Conservation (phyloP, 2,797 vertebrate species). For the Brotula barbata region DNA sequence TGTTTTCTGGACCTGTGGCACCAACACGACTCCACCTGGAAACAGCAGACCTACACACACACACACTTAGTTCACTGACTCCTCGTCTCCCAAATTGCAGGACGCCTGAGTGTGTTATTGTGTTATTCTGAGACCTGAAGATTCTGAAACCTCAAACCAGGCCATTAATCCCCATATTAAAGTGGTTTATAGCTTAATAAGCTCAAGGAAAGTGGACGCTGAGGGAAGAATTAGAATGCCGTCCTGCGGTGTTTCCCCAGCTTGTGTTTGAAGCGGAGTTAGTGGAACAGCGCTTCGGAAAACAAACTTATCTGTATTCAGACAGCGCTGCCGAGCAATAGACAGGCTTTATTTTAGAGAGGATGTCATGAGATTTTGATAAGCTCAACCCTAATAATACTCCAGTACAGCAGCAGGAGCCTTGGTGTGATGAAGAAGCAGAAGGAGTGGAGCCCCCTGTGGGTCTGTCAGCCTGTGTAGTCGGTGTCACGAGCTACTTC, state of each 20-base stretch:
- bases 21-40: conserved; percentile 54
- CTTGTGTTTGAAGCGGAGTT: conserved; percentile 18
- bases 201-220: conserved; percentile 18
- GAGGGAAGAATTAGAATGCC: not conserved
- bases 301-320: conserved; percentile 32
- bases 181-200: conserved; percentile 43
- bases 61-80: conserved; percentile 37
- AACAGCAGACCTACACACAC: conserved; percentile 43
- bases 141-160: conserved; percentile 33
- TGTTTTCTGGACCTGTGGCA: conserved; percentile 61
- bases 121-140: conserved; percentile 11
- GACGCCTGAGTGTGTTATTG: conserved; percentile 22
- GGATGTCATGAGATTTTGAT: conserved; percentile 50
- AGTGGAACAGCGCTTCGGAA: conserved; percentile 17
- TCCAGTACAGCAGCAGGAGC: conserved; percentile 38
- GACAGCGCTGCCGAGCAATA: conserved; percentile 36
- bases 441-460: conserved; percentile 41
- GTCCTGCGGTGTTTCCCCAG: conserved; percentile 32
- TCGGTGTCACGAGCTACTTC: conserved; percentile 51
- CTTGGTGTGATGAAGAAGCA: conserved; percentile 44
- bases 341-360: conserved; percentile 36
- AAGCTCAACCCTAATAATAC: conserved; percentile 42
- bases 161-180: conserved; percentile 44
- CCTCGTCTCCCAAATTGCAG: conserved; percentile 30
- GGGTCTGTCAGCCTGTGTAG: conserved; percentile 49